Evolutionary conservation across 2,113 vertebrate genomes (phyloP).

Genomic region (Aphyosemion australe): DNA sequence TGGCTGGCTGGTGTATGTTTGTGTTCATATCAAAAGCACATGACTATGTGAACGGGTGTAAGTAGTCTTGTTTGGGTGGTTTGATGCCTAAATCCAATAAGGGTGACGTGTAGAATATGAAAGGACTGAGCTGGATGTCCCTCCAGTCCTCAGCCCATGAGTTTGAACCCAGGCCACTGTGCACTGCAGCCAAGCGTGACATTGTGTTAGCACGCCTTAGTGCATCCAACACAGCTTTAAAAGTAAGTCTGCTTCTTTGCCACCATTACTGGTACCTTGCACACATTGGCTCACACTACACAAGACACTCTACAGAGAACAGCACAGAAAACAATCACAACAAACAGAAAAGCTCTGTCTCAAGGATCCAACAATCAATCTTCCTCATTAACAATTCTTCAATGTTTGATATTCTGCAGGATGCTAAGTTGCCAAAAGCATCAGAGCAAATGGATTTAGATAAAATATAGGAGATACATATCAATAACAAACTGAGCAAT

Average conservation of each 20-base stretch:
- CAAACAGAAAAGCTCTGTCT: conserved; percentile 9
- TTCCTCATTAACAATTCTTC: background rate
- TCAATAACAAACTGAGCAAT: background rate
- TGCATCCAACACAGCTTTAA: conserved; percentile 66
- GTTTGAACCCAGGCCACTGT: conserved; percentile 62
- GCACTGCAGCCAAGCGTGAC: conserved; percentile 66
- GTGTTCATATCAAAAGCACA: conserved; percentile 24
- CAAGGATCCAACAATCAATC: background rate
- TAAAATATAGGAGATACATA: background rate
- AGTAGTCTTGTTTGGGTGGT: background rate
- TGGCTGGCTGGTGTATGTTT: background rate
- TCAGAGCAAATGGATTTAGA: background rate
- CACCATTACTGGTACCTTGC: conserved; percentile 24
- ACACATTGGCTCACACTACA: conserved; percentile 16
- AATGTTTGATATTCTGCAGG: background rate
- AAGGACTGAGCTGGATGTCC: conserved; percentile 51
- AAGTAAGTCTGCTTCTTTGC: conserved; percentile 52
- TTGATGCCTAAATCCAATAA: conserved; percentile 40
- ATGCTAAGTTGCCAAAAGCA: background rate
- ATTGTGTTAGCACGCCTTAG: conserved; percentile 71
- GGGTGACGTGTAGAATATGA: conserved; percentile 22
- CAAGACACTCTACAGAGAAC: conserved; percentile 1
- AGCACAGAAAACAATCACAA: conserved; percentile 21
- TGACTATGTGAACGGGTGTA: conserved; percentile 6
- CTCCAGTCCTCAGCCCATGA: conserved; percentile 58